phyloP scores from a whole-genome alignment of 1,140 invertebrate species.

The Oscheius sp. region DNA sequence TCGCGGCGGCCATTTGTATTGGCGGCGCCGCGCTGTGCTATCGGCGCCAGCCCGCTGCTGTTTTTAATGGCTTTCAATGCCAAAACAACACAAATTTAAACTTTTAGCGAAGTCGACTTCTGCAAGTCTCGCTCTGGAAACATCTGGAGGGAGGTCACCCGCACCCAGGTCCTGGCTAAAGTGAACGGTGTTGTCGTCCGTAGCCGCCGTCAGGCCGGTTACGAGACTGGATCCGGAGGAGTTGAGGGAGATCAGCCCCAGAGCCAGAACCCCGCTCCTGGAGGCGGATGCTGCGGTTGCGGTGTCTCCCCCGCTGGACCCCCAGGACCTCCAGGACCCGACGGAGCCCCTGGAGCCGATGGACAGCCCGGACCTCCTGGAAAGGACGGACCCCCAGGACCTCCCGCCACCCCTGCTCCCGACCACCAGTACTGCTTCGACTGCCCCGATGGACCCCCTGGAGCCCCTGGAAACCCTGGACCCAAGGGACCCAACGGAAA shows the following conservation, averaged over 20 bases:
- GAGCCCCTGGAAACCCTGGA: constrained; percentile 39
- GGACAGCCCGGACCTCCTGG: constrained; percentile 15
- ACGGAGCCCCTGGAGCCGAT: constrained; percentile 32
- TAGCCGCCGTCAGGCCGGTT: constrained; percentile 24
- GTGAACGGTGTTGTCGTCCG: constrained; percentile 8
- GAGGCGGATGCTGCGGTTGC: constrained; percentile 41
- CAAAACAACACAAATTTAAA: too few species aligned
- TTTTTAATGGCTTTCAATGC: too few species aligned
- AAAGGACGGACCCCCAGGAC: constrained; percentile 33
- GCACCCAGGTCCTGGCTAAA: constrained; percentile 37
- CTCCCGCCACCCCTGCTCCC: neutral
- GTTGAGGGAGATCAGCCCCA: neutral
- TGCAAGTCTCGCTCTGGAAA: constrained; percentile 37
- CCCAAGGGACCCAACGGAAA: constrained; percentile 40
- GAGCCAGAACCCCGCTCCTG: too few species aligned
- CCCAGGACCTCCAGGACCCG: constrained; percentile 36
- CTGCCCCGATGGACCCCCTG: constrained; percentile 35
- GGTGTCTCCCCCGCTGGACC: constrained; percentile 24
- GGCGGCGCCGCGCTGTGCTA: too few species aligned
- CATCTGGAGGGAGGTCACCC: constrained; percentile 43
- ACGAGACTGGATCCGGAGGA: neutral
- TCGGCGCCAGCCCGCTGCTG: too few species aligned
- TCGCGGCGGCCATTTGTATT: too few species aligned
- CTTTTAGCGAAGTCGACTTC: constrained; percentile 49
- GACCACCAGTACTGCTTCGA: constrained; percentile 39